Evolutionary conservation across 2,113 vertebrate genomes (phyloP).

Genomic region (Parus major): DNA sequence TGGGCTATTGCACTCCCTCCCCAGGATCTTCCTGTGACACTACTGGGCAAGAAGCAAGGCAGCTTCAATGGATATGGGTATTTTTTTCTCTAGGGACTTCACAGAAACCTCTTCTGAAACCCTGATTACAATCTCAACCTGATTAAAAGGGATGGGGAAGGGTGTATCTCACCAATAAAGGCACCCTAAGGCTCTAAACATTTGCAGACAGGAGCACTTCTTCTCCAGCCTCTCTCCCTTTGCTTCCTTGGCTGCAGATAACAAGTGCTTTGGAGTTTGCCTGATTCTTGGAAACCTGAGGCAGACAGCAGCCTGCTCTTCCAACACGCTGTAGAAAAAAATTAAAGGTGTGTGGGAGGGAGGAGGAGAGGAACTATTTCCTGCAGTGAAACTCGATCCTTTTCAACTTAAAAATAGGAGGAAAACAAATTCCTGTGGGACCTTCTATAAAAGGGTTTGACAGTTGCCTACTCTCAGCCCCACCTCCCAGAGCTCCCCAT

Average conservation of each 20-base stretch:
- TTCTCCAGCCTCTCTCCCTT: background rate
- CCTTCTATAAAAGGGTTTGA: slow-evolving; percentile 57
- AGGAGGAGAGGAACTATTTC: slow-evolving; percentile 74
- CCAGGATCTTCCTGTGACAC: background rate
- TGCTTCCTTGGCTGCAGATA: background rate
- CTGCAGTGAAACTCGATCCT: slow-evolving; percentile 79
- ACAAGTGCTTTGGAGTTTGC: background rate
- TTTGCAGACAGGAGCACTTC: background rate
- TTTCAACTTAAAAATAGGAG: slow-evolving; percentile 75
- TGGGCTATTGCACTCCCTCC: background rate
- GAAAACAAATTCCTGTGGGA: slow-evolving; percentile 66
- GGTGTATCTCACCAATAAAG: background rate
- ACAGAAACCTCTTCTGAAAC: background rate
- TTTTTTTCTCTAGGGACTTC: background rate
- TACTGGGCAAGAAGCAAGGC: background rate
- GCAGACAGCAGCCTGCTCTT: slow-evolving; percentile 54
- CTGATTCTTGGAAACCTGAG: slow-evolving; percentile 37
- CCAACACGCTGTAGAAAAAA: slow-evolving; percentile 31
- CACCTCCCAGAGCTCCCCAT: background rate
- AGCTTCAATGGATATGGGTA: background rate
- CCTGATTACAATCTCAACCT: background rate
- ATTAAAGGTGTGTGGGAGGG: slow-evolving; percentile 39
- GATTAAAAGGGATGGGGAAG: background rate
- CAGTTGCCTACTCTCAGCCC: background rate
- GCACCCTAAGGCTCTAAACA: background rate